Percentiles rank a stretch among this genome's conserved stretches.
Evolutionary conservation across 2,797 vertebrate genomes (phyloP).

Genomic region (Semotilus atromaculatus): DNA sequence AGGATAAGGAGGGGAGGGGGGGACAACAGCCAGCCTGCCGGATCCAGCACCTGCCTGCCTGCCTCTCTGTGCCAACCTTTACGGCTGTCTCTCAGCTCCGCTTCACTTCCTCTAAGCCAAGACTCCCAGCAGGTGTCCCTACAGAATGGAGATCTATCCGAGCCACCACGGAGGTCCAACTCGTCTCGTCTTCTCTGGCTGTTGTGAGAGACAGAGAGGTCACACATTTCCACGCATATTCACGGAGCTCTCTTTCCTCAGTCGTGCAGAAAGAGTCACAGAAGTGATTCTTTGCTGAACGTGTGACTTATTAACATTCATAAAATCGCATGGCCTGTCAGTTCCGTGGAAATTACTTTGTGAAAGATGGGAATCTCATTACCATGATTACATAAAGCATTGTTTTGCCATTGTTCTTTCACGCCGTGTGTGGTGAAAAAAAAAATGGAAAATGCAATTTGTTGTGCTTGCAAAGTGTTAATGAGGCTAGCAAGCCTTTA

Average conservation of each 20-base stretch:
- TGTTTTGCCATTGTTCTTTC: slow-evolving; percentile 37
- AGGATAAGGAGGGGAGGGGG: background rate
- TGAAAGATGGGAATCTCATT: slow-evolving; percentile 30
- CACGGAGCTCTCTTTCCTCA: background rate
- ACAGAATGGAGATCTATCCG: slow-evolving; percentile 50
- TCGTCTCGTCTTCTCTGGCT: slow-evolving; percentile 31
- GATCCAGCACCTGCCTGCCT: slow-evolving; percentile 66
- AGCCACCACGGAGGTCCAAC: slow-evolving; percentile 26
- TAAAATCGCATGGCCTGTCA: background rate
- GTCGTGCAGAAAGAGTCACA: background rate
- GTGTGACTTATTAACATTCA: slow-evolving; percentile 28
- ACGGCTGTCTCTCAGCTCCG: slow-evolving; percentile 71
- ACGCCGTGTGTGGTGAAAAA: slow-evolving; percentile 6
- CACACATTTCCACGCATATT: slow-evolving; percentile 32
- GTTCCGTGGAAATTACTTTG: background rate
- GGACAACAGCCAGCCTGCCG: slow-evolving; percentile 65
- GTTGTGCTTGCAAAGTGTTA: slow-evolving; percentile 40
- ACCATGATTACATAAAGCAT: slow-evolving; percentile 34
- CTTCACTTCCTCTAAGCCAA: slow-evolving; percentile 71
- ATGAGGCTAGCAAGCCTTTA: slow-evolving; percentile 43
- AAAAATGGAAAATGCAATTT: slow-evolving; percentile 36
- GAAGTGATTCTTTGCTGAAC: slow-evolving; percentile 3
- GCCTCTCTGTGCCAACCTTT: slow-evolving; percentile 67
- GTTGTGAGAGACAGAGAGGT: slow-evolving; percentile 40
- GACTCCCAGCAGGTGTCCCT: slow-evolving; percentile 72